A percentile compares a stretch with the other conserved stretches of the same genome.
Conservation (phyloP, 1,140 invertebrate genomes). For the Caenorhabditis elegans region DNA sequence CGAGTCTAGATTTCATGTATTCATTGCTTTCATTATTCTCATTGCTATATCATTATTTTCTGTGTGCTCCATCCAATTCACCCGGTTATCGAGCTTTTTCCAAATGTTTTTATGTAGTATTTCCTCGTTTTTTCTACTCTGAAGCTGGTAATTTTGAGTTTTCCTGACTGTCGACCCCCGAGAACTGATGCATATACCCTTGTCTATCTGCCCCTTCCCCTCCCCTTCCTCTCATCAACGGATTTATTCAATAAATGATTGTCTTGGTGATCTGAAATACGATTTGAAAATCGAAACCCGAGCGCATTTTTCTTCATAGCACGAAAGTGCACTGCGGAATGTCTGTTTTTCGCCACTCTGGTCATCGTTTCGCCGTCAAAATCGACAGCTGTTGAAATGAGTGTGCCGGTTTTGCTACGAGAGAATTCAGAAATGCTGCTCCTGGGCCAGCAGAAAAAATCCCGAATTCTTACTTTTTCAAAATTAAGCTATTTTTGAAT, state of each 20-base stretch:
- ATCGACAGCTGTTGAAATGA: constrained; percentile 29
- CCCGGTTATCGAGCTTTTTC: background rate
- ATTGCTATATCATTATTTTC: constrained; percentile 17
- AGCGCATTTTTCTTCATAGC: background rate
- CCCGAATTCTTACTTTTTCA: background rate
- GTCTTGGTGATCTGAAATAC: background rate
- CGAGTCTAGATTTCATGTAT: constrained; percentile 12
- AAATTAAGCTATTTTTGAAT: no score
- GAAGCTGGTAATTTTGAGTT: background rate
- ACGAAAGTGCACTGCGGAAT: background rate
- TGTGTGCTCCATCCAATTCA: constrained; percentile 1
- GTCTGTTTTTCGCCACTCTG: constrained; percentile 22
- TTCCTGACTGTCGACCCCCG: background rate
- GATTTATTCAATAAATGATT: background rate
- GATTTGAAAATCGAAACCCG: background rate
- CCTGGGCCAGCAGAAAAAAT: background rate
- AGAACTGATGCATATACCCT: constrained; percentile 1
- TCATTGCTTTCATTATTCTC: background rate
- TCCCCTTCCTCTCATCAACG: background rate
- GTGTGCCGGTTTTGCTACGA: background rate
- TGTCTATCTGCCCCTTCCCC: background rate
- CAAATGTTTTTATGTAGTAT: background rate
- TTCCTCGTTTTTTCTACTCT: no score
- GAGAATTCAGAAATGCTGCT: background rate
- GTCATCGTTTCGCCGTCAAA: constrained; percentile 5